Evolutionary conservation across 2,113 vertebrate genomes (phyloP).

Genomic region (Ictidomys tridecemlineatus): DNA sequence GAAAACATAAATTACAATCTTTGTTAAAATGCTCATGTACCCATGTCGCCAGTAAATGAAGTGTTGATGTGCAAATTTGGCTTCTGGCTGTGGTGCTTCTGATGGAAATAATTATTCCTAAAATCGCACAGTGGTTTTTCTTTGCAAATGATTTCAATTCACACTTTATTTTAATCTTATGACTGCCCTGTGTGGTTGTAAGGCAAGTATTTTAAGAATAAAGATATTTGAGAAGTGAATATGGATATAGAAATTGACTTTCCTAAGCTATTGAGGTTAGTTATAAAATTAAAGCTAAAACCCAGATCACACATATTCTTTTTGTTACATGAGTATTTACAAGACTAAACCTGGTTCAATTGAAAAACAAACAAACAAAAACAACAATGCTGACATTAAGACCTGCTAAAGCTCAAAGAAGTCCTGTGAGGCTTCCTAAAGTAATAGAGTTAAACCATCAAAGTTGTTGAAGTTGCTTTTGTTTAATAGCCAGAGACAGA

Average conservation of each 20-base stretch:
- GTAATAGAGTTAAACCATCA: neutral
- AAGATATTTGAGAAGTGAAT: constrained; percentile 14
- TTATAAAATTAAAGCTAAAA: constrained; percentile 54
- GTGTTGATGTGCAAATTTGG: constrained; percentile 60
- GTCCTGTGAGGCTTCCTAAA: neutral
- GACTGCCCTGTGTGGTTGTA: neutral
- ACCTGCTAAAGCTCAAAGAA: neutral
- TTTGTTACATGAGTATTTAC: neutral
- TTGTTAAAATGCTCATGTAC: constrained; percentile 30
- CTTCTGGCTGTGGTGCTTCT: constrained; percentile 61
- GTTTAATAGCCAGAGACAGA: neutral
- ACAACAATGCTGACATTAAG: neutral
- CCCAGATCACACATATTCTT: neutral
- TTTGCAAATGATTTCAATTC: constrained; percentile 55
- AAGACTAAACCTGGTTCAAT: neutral
- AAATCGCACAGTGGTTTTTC: neutral
- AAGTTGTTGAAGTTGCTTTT: neutral
- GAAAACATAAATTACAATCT: constrained; percentile 60
- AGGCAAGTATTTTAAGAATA: constrained; percentile 30
- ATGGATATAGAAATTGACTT: constrained; percentile 30
- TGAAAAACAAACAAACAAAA: neutral
- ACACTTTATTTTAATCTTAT: constrained; percentile 51
- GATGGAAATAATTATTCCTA: constrained; percentile 63
- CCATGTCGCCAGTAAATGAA: constrained; percentile 41
- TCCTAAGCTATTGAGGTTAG: neutral